Evolutionary conservation across 2,797 vertebrate genomes (phyloP).

Genomic region (Urosaurus nigricauda): DNA sequence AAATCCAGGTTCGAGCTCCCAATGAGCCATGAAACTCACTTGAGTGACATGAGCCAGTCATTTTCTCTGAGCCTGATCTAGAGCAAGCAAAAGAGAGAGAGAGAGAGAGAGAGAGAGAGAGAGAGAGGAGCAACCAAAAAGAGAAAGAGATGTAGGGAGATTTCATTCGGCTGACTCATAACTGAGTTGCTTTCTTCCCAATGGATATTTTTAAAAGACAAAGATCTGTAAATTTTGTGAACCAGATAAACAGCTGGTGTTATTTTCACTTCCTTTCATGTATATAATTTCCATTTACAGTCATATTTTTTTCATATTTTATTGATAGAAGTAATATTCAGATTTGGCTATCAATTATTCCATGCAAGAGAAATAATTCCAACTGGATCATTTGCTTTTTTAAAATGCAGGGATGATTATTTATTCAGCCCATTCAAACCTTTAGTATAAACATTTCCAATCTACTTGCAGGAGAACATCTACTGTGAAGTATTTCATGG

Average conservation of each 20-base stretch:
- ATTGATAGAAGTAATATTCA: background rate
- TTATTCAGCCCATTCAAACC: background rate
- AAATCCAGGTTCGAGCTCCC: no score
- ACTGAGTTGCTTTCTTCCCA: background rate
- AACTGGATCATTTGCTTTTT: background rate
- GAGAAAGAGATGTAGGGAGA: background rate
- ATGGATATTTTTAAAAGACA: background rate
- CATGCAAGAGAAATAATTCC: background rate
- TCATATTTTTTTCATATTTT: background rate
- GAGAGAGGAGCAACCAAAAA: no score
- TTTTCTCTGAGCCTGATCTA: background rate
- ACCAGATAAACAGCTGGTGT: conserved; percentile 5
- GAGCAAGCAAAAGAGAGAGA: background rate
- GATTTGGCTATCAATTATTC: background rate
- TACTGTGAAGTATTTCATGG: conserved; percentile 58
- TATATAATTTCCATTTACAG: background rate
- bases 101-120: background rate
- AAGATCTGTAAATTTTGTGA: background rate
- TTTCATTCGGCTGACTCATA: background rate
- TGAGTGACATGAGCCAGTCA: background rate
- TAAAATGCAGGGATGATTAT: background rate
- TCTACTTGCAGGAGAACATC: conserved; percentile 53
- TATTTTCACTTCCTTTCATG: background rate
- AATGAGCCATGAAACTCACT: background rate
- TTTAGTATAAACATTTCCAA: background rate